Evolutionary conservation across 2,113 vertebrate species (phyloP).

Genomic region (Dolichotis patagonum): DNA sequence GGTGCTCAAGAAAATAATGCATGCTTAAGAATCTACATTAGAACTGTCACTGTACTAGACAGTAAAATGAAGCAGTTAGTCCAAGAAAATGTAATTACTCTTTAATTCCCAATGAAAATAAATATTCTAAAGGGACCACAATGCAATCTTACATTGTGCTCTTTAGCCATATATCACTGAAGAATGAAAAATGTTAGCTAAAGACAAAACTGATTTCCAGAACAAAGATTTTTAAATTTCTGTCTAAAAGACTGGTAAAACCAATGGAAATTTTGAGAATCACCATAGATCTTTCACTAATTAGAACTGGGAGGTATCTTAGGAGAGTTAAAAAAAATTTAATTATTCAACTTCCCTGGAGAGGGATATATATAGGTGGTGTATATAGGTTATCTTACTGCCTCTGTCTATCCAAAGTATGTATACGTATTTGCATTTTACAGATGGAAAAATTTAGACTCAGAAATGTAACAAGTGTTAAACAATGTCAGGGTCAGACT

Average conservation of each 20-base stretch:
- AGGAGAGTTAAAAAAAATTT: neutral
- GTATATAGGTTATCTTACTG: neutral
- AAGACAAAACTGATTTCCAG: slow-evolving; percentile 15
- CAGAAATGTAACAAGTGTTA: slow-evolving; percentile 4
- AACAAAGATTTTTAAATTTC: slow-evolving; percentile 5
- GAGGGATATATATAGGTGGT: neutral
- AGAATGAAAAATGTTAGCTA: neutral
- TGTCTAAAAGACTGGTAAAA: neutral
- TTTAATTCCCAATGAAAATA: neutral
- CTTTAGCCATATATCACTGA: neutral
- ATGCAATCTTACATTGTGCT: neutral
- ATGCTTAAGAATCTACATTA: neutral
- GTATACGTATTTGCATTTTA: neutral
- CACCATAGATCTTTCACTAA: neutral
- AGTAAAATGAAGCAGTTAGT: neutral
- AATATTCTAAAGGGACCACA: neutral
- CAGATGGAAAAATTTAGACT: neutral
- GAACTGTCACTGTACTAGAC: neutral
- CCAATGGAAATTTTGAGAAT: neutral
- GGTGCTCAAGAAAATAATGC: slow-evolving; percentile 51
- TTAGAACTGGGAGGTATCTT: neutral
- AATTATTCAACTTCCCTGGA: neutral
- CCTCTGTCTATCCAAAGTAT: neutral
- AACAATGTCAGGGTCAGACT: neutral
- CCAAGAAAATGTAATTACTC: slow-evolving; percentile 41